Evolutionary conservation across 1,140 invertebrate species (phyloP).

Genomic region (Brachionus calyciflorus): DNA sequence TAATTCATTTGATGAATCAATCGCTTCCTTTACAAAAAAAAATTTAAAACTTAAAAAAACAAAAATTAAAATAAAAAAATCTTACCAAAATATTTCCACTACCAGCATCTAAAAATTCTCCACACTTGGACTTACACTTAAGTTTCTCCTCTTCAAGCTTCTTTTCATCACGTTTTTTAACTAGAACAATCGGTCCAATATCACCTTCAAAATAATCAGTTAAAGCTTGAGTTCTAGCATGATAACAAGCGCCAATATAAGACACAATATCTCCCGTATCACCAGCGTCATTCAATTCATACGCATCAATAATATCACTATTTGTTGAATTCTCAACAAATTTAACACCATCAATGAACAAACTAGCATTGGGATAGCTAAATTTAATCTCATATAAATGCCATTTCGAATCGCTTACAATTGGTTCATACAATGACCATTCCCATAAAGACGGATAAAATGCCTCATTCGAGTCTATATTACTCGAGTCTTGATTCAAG

Average conservation of each 20-base stretch:
- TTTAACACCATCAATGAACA: slow-evolving; percentile 32
- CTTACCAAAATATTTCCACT: background rate
- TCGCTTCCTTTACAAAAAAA: background rate
- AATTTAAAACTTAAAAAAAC: background rate
- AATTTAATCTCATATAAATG: slow-evolving; percentile 44
- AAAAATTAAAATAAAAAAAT: background rate
- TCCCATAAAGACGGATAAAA: slow-evolving; percentile 46
- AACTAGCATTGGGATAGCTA: slow-evolving; percentile 22
- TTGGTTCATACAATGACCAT: slow-evolving; percentile 2
- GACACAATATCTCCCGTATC: background rate
- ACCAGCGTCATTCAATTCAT: slow-evolving; percentile 21
- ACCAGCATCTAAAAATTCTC: background rate
- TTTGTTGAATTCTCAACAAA: slow-evolving; percentile 11
- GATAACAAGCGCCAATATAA: slow-evolving; percentile 40
- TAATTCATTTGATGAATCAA: background rate
- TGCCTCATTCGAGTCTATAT: slow-evolving; percentile 25
- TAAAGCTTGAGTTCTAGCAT: slow-evolving; percentile 25
- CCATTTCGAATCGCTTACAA: slow-evolving; percentile 35
- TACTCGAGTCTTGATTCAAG: background rate
- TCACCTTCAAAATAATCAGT: slow-evolving; percentile 39
- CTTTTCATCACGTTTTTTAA: background rate
- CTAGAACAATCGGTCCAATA: background rate
- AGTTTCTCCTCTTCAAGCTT: background rate
- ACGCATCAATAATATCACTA: slow-evolving; percentile 44
- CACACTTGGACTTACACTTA: slow-evolving; percentile 6